Evolutionary conservation across 2,888 invertebrate species (phyloP).

Genomic region (Drosophila fungiperda): DNA sequence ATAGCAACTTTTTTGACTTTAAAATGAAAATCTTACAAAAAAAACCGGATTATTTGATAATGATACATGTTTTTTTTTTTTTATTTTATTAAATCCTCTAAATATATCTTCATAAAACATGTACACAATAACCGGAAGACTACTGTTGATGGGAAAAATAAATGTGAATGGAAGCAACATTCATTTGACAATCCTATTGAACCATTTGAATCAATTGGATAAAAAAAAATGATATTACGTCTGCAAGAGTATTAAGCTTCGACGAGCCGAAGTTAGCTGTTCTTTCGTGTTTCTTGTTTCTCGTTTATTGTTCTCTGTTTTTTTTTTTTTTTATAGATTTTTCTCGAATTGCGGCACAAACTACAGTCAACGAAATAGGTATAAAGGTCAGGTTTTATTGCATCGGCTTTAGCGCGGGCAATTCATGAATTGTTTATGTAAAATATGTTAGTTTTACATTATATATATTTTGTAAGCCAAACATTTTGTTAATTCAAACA

Average conservation of each 20-base stretch:
- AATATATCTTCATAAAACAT: background rate
- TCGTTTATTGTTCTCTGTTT: conserved; percentile 12
- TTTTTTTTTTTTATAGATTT: background rate
- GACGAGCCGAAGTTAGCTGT: conserved; percentile 14
- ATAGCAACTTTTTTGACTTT: background rate
- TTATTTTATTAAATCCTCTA: background rate
- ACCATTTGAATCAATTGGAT: background rate
- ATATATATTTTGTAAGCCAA: conserved; percentile 34
- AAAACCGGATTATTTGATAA: background rate
- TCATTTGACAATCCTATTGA: background rate
- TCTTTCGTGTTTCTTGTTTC: conserved; percentile 19
- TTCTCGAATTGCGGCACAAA: conserved; percentile 80
- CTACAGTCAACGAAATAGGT: conserved; percentile 84
- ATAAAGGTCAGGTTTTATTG: conserved; percentile 80
- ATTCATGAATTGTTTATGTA: conserved; percentile 29
- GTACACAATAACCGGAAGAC: background rate
- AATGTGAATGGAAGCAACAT: background rate
- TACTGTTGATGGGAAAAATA: background rate
- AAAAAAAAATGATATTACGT: background rate
- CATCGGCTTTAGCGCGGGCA: conserved; percentile 27
- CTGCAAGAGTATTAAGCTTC: conserved; percentile 24
- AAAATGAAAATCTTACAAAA: background rate
- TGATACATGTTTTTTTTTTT: background rate
- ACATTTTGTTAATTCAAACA: conserved; percentile 34
- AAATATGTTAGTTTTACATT: conserved; percentile 32